Percentiles rank a stretch among this genome's conserved stretches.
These are phyloP conservation scores for Heteromyza rotundicornis DNA, from an alignment of 2,888 invertebrate genomes.

Conservation along the genomic window DNA sequence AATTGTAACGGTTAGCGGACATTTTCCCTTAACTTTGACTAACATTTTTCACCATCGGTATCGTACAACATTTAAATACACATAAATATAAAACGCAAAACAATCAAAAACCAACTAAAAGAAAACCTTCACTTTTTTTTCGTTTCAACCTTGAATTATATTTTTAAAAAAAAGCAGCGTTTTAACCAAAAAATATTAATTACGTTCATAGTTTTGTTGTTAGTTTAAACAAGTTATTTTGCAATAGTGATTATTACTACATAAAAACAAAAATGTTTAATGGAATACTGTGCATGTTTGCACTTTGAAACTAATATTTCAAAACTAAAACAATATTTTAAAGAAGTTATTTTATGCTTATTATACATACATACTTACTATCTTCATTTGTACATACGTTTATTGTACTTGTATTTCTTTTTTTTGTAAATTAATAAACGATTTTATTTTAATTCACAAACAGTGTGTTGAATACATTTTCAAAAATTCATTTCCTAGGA, in stretches of 20 bases:
- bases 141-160: background rate
- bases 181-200: slow-evolving; percentile 16
- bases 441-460: slow-evolving; percentile 23
- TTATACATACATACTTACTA: slow-evolving; percentile 10
- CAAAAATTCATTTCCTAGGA: too few species aligned
- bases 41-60: too few species aligned
- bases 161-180: too few species aligned
- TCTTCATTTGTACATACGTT: slow-evolving; percentile 38
- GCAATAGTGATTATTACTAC: background rate
- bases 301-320: too few species aligned
- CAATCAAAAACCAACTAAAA: background rate
- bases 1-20: too few species aligned
- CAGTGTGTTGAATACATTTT: too few species aligned
- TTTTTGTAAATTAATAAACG: slow-evolving; percentile 48
- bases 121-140: background rate
- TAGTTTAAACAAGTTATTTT: background rate
- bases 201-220: slow-evolving; percentile 6
- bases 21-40: too few species aligned
- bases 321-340: slow-evolving; percentile 11
- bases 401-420: slow-evolving; percentile 38
- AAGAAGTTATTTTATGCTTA: slow-evolving; percentile 1
- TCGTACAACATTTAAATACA: too few species aligned
- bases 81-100: slow-evolving; percentile 9
- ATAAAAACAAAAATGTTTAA: background rate
- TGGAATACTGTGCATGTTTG: too few species aligned